Evolutionary conservation across 2,888 invertebrate genomes (phyloP), one percentile per base, ranked within the genome.

Genomic region (Scelioninae gen. 2): DNA sequence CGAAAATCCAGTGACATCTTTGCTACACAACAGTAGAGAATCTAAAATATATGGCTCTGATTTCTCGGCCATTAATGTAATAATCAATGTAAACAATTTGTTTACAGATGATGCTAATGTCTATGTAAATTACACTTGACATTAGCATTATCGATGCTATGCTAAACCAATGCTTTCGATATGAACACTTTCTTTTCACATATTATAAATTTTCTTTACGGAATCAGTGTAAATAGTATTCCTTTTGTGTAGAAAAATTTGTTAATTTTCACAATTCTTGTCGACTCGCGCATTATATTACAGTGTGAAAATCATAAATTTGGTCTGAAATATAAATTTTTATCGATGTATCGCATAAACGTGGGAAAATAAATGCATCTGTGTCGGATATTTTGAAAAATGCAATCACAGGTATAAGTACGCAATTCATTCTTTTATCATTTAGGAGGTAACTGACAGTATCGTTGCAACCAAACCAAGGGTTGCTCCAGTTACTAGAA

Each of bases 401-500:
- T 78, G 78, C 76, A 78, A 81, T 82, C 82, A 79, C 82, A 82
- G 80, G 80, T 78, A 71, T 84, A 84, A 84, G 84, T 84, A 84
- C 83, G 77, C 76, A 73, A 80, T 76, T 58, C 53, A 73, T 76
- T 67, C 58, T 48, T 65, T 76, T 63, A 60, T 61, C 41, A 61
- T 64, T 85, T 82, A 85, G 71, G 86, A 85, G 61, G 85, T 85
- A 64, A 85, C 85, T 16, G 86, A 83, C 69, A 86, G 77, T 67
- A 86, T 84, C 10, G 84, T 85, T 11, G 86, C 85, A 11, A 86
- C 84, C 52, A 86, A 75, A 33, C 85, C 84, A 9, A 86, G 82
- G 9, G 86, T 86, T 11, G 85, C 85, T 61, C 85, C 86, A 2
- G 86, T 86, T 81, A 86, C 82, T 13, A 86, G 58, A 39, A 86